phyloP scores from a whole-genome alignment of 2,888 invertebrate species.

The Dexiosoma caninum region DNA sequence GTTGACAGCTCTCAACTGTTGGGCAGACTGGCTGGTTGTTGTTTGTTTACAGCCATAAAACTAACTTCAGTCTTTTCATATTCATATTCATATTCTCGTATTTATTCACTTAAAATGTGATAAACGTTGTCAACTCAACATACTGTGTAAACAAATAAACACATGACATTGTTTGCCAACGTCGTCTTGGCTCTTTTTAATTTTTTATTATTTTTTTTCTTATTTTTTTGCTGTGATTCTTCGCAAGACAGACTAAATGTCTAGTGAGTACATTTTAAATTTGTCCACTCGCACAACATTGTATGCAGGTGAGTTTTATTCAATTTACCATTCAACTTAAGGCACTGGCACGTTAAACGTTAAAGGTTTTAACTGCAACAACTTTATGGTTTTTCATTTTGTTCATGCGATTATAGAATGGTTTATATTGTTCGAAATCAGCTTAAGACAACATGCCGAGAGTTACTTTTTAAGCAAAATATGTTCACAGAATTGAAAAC shows the following conservation, averaged over 20 bases:
- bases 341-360: neutral
- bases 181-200: neutral
- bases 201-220: neutral
- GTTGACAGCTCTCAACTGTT: slow-evolving; percentile 57
- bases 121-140: slow-evolving; percentile 61
- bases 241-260: slow-evolving; percentile 56
- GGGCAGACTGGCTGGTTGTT: neutral
- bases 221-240: neutral
- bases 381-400: slow-evolving; percentile 33
- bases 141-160: slow-evolving; percentile 59
- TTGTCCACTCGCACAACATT: slow-evolving; percentile 26
- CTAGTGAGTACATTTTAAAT: slow-evolving; percentile 37
- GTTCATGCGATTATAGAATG: slow-evolving; percentile 56
- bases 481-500: neutral
- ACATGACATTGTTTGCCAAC: slow-evolving; percentile 15
- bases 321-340: neutral
- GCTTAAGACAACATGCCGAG: slow-evolving; percentile 18
- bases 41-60: neutral
- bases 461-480: neutral
- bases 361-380: slow-evolving; percentile 29
- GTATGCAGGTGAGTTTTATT: neutral
- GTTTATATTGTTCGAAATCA: slow-evolving; percentile 37
- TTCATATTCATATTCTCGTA: neutral
- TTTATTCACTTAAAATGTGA: slow-evolving; percentile 33
- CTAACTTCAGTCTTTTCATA: neutral